Evolutionary conservation across 2,797 vertebrate species (phyloP), one percentile per base, ranked within the genome.

Genomic region (Sebastes steindachneri): DNA sequence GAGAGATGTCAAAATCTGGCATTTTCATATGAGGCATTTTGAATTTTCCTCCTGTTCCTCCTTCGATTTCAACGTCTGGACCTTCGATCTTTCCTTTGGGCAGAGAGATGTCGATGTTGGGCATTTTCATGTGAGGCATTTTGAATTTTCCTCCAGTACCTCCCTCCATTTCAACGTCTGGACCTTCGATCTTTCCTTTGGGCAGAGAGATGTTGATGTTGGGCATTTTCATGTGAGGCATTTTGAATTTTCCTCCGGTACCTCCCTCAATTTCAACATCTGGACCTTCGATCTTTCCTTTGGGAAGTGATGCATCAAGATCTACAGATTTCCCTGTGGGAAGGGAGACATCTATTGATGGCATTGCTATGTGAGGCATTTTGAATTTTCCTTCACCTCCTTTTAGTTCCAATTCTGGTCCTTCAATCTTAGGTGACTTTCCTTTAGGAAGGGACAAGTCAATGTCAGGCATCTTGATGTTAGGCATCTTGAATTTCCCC

Each of bases 401-500:
- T 0, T 71, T 68, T 4, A 65, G 23, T 7, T 82, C 68, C 11
- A 84, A 2, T 1, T 82, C 80, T 25, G 74, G 69, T 35, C 45
- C 33, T 6, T 70, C 31, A 8, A 37, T 7, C 3, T 70, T 54
- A 21, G 51, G 9, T 10, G 51, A 21, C 51, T 54, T 53, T 76
- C 29, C 64, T 55, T 17, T 63, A 0, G 75, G 76, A 21, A 85
- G 41, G 2, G 79, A 77, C 2, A 85, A 15, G 23, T 84, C 77
- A 75, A 79, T 31, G 2, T 37, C 15, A 11, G 64, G 93, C 84
- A 87, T 88, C 82, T 35, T 76, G 3, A 89, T 53, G 45, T 93
- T 89, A 35, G 96, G 95, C 75, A 94, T 84, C 62, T 89, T 93
- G 7, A 94, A 76, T 84, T 92, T 94, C 4, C 63, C 68, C 29